Conservation (phyloP, 1,140 invertebrate genomes). For the Sycophila sp. region DNA sequence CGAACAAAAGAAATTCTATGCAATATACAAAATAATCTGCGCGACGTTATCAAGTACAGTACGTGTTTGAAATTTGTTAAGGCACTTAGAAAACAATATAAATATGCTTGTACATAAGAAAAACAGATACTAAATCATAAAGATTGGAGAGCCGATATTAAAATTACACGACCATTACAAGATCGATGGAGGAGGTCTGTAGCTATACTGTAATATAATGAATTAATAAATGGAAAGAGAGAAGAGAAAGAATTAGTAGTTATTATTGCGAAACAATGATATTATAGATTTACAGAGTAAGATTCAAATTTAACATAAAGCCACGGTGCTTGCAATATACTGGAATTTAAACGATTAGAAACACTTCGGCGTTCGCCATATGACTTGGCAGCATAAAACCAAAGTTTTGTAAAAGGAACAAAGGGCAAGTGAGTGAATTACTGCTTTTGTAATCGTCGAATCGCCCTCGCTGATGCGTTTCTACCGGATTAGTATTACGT, state of each 20-base stretch:
- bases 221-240: slow-evolving; percentile 2
- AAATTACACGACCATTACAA: not conserved
- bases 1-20: not conserved
- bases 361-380: slow-evolving; percentile 21
- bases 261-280: slow-evolving; percentile 38
- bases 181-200: slow-evolving; percentile 36
- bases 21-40: not conserved
- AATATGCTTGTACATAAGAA: slow-evolving; percentile 21
- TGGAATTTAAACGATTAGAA: slow-evolving; percentile 27
- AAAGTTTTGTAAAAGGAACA: slow-evolving; percentile 31
- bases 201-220: slow-evolving; percentile 53
- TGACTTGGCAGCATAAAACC: slow-evolving; percentile 18
- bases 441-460: not conserved
- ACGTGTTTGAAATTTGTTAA: slow-evolving; percentile 1
- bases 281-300: slow-evolving; percentile 29
- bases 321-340: slow-evolving; percentile 27
- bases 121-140: not conserved
- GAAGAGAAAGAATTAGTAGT: slow-evolving; percentile 28
- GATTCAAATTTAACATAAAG: slow-evolving; percentile 22
- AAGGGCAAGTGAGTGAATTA: not conserved
- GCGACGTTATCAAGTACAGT: not conserved
- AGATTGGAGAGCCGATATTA: no score
- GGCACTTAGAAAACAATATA: slow-evolving; percentile 9
- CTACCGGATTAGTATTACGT: slow-evolving; percentile 34
- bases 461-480: slow-evolving; percentile 8